Evolutionary conservation across 2,888 invertebrate genomes (phyloP).

Genomic region (Hylaea fasciaria): DNA sequence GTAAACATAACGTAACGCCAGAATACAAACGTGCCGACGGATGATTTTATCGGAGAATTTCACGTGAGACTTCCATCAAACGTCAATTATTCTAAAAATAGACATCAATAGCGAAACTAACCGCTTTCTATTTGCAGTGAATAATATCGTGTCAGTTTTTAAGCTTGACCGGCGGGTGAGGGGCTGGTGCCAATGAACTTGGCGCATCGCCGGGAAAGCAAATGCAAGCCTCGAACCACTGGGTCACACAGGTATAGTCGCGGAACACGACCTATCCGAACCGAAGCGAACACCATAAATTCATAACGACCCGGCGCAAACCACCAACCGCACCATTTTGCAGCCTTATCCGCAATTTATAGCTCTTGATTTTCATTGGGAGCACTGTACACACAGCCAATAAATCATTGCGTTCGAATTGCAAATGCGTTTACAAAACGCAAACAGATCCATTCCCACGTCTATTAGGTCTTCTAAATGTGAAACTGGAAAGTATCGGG

Average conservation of each 20-base stretch:
- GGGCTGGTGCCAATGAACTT: constrained; percentile 77
- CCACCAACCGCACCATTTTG: constrained; percentile 56
- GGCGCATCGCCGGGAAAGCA: constrained; percentile 74
- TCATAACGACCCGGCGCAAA: constrained; percentile 50
- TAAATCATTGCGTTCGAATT: constrained; percentile 64
- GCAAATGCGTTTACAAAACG: constrained; percentile 60
- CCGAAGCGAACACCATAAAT: constrained; percentile 57
- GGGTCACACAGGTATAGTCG: constrained; percentile 72
- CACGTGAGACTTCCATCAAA: constrained; percentile 32
- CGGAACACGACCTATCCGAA: constrained; percentile 60
- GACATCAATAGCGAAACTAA: constrained; percentile 65
- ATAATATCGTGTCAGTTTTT: constrained; percentile 72
- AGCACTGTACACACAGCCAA: constrained; percentile 53
- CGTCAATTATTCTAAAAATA: constrained; percentile 61
- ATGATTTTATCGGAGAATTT: constrained; percentile 35
- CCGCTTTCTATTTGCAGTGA: constrained; percentile 76
- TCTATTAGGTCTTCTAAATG: constrained; percentile 55
- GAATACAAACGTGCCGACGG: constrained; percentile 16
- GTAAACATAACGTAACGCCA: constrained; percentile 12
- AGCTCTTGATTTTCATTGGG: constrained; percentile 59
- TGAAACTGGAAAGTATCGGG: constrained; percentile 12
- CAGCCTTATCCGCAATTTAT: constrained; percentile 57
- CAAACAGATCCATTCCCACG: constrained; percentile 65
- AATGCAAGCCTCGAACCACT: constrained; percentile 69
- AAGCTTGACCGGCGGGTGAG: constrained; percentile 56